These are phyloP conservation scores for Rhinella marina DNA, from an alignment of 2,797 vertebrate genomes.

Conservation along the genomic window DNA sequence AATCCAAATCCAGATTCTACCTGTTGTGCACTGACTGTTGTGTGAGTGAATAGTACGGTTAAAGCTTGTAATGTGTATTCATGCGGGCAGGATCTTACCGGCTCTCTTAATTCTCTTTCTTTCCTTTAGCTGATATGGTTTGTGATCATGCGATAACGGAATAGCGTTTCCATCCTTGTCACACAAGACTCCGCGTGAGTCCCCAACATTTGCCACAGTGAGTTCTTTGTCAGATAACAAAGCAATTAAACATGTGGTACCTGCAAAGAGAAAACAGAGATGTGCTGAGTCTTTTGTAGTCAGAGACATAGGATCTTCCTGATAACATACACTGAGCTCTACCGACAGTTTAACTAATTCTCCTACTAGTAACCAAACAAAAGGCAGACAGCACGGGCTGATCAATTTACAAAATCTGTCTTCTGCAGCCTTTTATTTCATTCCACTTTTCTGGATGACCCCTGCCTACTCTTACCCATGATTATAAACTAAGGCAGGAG, in stretches of 20 bases:
- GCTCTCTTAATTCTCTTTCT: constrained; percentile 98
- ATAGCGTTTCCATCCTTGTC: constrained; percentile 97
- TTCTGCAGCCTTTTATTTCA: neutral
- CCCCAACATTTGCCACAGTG: constrained; percentile 95
- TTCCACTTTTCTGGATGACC: neutral
- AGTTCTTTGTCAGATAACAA: constrained; percentile 92
- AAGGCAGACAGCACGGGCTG: neutral
- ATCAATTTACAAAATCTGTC: neutral
- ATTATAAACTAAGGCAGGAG: neutral
- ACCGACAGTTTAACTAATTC: neutral
- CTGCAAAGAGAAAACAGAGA: constrained; percentile 70
- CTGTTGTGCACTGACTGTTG: neutral
- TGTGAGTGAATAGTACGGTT: neutral
- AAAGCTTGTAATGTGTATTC: constrained; percentile 19
- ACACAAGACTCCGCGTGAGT: constrained; percentile 92
- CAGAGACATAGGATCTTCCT: constrained; percentile 10
- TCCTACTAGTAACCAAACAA: neutral
- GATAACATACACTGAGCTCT: neutral
- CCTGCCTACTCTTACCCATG: neutral
- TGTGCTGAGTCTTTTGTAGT: constrained; percentile 1
- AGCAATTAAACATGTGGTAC: constrained; percentile 93
- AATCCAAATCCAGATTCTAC: neutral
- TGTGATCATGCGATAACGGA: constrained; percentile 95
- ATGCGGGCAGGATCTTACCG: constrained; percentile 75
- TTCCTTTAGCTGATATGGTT: constrained; percentile 97